Evolutionary conservation across 1,140 invertebrate genomes (phyloP), one percentile per base, ranked within the genome.

Genomic region (Microplitis mediator): DNA sequence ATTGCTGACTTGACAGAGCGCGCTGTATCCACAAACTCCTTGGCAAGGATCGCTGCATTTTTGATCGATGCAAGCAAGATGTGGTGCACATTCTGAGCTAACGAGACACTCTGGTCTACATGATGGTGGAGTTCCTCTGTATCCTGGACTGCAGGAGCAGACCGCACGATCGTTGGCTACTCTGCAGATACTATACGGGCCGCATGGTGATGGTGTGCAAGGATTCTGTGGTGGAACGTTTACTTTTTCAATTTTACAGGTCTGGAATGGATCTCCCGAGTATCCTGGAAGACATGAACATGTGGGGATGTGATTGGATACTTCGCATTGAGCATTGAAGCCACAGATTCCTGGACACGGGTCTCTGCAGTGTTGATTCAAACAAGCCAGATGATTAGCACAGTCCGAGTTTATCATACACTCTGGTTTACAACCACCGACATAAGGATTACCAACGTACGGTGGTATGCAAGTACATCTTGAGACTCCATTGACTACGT

Each of bases 341-440:
- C 95, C 95, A 83, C 95, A 97, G 13, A 94, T 90, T 13, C 94
- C 94, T n/a, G 90, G 89, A 81, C 95, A 97, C 23, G 95, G 95
- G 88, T 96, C 91, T 76, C 93, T 87, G 81, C 95, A 97, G 79
- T 94, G 91, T 81, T 94, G 92, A 78, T 93, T 92, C n/a, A 95
- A 89, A 85, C 95, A 97, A 36, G 94, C 91, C 71, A 93, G 87
- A 73, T 94, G 89, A 74, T 91, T 91, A 1, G 92, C 89, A 82
- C 95, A 97, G 76, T 97, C 94, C 3, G 91, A 90, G 80, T 93
- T 94, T 58, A 92, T 89, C 1, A 93, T 89, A 84, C 94, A 95
- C 84, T 95, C 94, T 0, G 94, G 93, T 73, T 91, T 91, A 76
- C 94, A 94, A 31, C 92, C 93, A 5, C 91, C 91, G 3, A 89